These are phyloP conservation scores for Forbesichthys papilliferus DNA, from an alignment of 2,113 vertebrate genomes.

Conservation along the genomic window DNA sequence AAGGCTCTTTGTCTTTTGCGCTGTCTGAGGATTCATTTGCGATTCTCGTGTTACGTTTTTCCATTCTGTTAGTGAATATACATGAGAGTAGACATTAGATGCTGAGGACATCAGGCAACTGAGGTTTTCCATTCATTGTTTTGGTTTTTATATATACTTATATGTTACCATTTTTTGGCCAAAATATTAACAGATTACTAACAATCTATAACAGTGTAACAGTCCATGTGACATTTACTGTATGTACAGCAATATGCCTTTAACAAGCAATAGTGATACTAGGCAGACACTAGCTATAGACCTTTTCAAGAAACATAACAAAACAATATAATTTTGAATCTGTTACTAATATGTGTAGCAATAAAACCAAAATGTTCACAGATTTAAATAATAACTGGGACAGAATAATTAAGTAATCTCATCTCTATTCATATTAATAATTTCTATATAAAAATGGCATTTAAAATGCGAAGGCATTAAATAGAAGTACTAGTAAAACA, in stretches of 20 bases:
- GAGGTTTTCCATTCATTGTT: constrained; percentile 8
- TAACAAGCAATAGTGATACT: constrained; percentile 2
- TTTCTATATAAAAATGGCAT: constrained; percentile 21
- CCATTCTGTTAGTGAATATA: constrained; percentile 71
- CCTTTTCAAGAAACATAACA: constrained; percentile 7
- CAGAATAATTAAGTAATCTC: constrained; percentile 1
- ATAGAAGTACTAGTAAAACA: constrained; percentile 24
- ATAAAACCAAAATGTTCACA: neutral
- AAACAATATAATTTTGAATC: constrained; percentile 8
- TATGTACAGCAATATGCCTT: constrained; percentile 11
- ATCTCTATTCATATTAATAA: constrained; percentile 13
- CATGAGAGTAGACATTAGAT: constrained; percentile 57
- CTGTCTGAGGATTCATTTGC: constrained; percentile 75
- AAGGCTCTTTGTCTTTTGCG: constrained; percentile 78
- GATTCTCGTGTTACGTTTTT: constrained; percentile 79
- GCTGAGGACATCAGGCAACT: constrained; percentile 36
- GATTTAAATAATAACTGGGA: constrained; percentile 2
- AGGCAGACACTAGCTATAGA: constrained; percentile 6
- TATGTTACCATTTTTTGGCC: constrained; percentile 31
- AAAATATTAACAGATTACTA: constrained; percentile 27
- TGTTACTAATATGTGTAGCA: neutral
- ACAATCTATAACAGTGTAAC: constrained; percentile 8
- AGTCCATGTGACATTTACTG: constrained; percentile 1
- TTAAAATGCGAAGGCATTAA: constrained; percentile 3
- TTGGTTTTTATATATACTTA: constrained; percentile 33